These are phyloP conservation scores for Drosophila austrosaltans DNA, from an alignment of 2,888 invertebrate genomes.

Conservation along the genomic window DNA sequence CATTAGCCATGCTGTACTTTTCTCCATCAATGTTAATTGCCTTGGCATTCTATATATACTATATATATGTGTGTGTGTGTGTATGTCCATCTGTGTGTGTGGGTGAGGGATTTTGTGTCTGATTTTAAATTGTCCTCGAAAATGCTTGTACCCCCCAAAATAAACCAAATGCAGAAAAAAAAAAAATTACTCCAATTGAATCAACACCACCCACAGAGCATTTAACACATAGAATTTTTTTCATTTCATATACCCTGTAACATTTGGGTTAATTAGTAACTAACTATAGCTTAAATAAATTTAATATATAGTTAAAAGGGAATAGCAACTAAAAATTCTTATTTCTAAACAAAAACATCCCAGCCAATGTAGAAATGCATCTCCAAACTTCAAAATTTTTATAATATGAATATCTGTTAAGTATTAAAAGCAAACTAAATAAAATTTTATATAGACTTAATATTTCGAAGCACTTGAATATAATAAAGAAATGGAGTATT, in stretches of 20 bases:
- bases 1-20: neutral
- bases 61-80: neutral
- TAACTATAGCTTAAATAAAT: too few relatives aligned
- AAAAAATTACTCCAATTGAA: conserved; percentile 52
- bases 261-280: too few relatives aligned
- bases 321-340: too few relatives aligned
- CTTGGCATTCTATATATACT: conserved; percentile 1
- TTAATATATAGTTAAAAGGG: too few relatives aligned
- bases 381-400: too few relatives aligned
- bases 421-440: too few relatives aligned
- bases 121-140: conserved; percentile 57
- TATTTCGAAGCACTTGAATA: too few relatives aligned
- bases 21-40: conserved; percentile 69
- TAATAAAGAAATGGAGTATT: too few relatives aligned
- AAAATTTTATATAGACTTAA: too few relatives aligned
- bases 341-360: too few relatives aligned
- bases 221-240: conserved; percentile 20
- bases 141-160: conserved; percentile 48
- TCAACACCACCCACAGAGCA: conserved; percentile 57
- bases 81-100: neutral
- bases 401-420: too few relatives aligned
- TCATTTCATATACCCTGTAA: conserved; percentile 21
- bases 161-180: conserved; percentile 26
- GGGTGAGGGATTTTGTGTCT: neutral
- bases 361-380: too few relatives aligned